Base-by-base conservation (phyloP, 2,113 vertebrate genomes). In the Pituophis catenifer region DNA sequence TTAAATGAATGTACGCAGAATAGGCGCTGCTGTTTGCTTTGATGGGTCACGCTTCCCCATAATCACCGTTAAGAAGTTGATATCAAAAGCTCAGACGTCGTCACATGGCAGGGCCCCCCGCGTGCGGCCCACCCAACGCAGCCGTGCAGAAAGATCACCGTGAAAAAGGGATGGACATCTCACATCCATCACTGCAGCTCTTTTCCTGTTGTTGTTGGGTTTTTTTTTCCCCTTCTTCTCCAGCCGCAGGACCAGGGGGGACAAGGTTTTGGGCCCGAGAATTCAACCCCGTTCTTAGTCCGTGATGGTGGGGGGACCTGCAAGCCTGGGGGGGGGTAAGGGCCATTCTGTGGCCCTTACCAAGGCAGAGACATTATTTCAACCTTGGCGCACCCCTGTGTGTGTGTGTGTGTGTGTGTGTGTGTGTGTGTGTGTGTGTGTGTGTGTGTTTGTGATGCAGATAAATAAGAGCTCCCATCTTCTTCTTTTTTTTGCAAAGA, bases 111-210 rank as follows among this genome's bases (percentile, higher is more conserved):
- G n/a, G 2, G n/a, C 15, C 70, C n/a, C 15, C n/a, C 7, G n/a
- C 7, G 2, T 3, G 70, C 6, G 7, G 70, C n/a, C 70, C 70
- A 81, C 15, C 70, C 70, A 12, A n/a, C 1, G 10, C 70, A 57
- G 11, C 23, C 86, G 0, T 29, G 57, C 21, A 75, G 38, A 21
- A n/a, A 12, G 21, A 48, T 23, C 6, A 53, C 5, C 13, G 1
- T 13, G 9, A 44, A 65, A 65, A 23, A 8, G 7, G 19, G 0
- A 8, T 4, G 15, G 0, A 15, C 0, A 15, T 3, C 7, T 81
- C 2, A 33, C 70, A 15, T 19, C 70, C 5, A 75, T 75, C n/a
- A 1, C 7, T 17, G n/a, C 29, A 8, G n/a, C n/a, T 75, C 11
- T 33, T 8, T n/a, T 17, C 15, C 1, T 57, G 17, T 3, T 50